Percentiles rank a stretch among this genome's conserved stretches.
phyloP scores from a whole-genome alignment of 2,797 vertebrate species.

The Toxotes lorentzi region DNA sequence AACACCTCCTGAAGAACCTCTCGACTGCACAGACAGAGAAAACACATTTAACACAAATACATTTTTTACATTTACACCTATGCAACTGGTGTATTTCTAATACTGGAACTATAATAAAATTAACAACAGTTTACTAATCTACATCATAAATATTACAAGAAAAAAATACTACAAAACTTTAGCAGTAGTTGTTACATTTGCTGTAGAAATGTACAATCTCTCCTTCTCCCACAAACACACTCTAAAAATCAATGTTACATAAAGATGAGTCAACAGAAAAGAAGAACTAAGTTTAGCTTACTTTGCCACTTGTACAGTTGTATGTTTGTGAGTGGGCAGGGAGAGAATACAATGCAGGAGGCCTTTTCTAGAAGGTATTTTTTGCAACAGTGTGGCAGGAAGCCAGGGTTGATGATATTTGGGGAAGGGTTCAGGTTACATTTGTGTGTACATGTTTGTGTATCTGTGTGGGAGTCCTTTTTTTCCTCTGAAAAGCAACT shows the following conservation, averaged over 20 bases:
- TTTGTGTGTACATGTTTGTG: conserved; percentile 31
- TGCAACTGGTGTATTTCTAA: neutral
- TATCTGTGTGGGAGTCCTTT: conserved; percentile 34
- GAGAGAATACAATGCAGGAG: conserved; percentile 51
- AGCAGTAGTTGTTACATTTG: neutral
- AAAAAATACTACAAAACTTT: neutral
- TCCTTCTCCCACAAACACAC: conserved; percentile 45
- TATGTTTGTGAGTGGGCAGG: conserved; percentile 68
- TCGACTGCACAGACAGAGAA: conserved; percentile 82
- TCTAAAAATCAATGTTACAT: conserved; percentile 73
- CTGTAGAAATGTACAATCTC: neutral
- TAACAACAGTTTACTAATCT: neutral
- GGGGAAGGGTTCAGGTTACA: conserved; percentile 47
- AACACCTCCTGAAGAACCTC: conserved; percentile 92
- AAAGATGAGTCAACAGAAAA: conserved; percentile 76
- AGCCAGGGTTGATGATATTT: conserved; percentile 58
- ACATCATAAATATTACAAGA: neutral
- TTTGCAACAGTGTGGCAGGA: conserved; percentile 46
- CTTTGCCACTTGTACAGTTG: conserved; percentile 48
- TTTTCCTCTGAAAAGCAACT: conserved; percentile 27
- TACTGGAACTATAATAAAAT: neutral
- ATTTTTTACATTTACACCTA: neutral
- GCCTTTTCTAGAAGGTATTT: conserved; percentile 59
- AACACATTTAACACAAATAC: neutral
- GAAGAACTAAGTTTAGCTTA: conserved; percentile 66